Conservation (phyloP, 2,113 vertebrate species). For the Callocephalon fimbriatum region DNA sequence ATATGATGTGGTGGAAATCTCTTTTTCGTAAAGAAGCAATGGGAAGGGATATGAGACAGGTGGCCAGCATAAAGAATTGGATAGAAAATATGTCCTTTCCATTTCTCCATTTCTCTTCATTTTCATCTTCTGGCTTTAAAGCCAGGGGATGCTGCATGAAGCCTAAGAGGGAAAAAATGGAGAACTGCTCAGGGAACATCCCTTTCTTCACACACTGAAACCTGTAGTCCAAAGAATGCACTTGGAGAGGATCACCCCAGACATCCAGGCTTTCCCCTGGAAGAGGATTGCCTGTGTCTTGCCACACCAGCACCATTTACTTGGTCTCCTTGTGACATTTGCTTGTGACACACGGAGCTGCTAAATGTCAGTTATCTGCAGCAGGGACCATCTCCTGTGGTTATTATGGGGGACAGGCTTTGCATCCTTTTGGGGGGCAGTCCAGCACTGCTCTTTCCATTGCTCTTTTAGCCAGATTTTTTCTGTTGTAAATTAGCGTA, state of each 20-base stretch:
- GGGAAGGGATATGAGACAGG: not conserved
- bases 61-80: not conserved
- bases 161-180: not conserved
- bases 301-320: not conserved
- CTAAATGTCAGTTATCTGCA: not conserved
- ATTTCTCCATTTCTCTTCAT: not conserved
- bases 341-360: not conserved
- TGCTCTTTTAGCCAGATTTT: not conserved
- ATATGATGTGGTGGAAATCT: not conserved
- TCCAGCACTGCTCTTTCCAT: not conserved
- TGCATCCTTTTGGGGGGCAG: not conserved
- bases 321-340: not conserved
- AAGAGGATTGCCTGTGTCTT: not conserved
- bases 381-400: not conserved
- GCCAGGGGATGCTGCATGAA: not conserved
- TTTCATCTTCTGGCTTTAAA: not conserved
- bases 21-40: not conserved
- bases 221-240: not conserved
- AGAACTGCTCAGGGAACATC: not conserved
- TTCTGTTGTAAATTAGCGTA: not conserved
- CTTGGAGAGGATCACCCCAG: not conserved
- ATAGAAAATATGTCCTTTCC: not conserved
- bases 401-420: not conserved
- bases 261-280: not conserved
- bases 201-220: not conserved